Conservation (phyloP, 1,140 invertebrate species). For the Propsilocerus akamusi region DNA sequence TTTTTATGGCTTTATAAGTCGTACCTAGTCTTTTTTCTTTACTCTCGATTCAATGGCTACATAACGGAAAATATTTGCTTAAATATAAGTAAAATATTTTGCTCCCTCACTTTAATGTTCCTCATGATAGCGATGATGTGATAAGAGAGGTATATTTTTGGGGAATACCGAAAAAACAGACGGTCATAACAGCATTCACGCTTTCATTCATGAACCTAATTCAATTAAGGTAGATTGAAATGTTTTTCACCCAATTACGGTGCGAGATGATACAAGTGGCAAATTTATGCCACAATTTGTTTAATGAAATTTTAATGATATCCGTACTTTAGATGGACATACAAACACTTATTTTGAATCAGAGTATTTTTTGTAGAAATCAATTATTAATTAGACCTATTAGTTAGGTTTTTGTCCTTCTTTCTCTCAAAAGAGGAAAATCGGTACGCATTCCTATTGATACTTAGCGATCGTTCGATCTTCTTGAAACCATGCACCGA, state of each 20-base stretch:
- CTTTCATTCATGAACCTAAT: not conserved
- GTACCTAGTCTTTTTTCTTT: not conserved
- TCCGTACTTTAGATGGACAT: too few species aligned
- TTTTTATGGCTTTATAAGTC: constrained; percentile 2
- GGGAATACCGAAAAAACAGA: not conserved
- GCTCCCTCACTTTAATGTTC: too few species aligned
- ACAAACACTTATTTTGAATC: too few species aligned
- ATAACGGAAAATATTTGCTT: not conserved
- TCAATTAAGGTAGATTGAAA: constrained; percentile 4
- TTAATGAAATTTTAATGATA: constrained; percentile 2
- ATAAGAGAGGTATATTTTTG: too few species aligned
- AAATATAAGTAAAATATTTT: not conserved
- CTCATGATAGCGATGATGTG: too few species aligned
- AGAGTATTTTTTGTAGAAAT: too few species aligned
- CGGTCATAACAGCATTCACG: not conserved
- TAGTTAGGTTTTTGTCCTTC: too few species aligned
- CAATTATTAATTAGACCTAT: too few species aligned
- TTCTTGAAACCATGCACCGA: too few species aligned
- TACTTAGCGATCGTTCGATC: too few species aligned
- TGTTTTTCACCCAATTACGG: not conserved
- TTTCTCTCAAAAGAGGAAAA: too few species aligned
- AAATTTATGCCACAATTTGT: not conserved
- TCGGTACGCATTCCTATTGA: too few species aligned
- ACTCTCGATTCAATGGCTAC: not conserved
- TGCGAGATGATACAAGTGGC: not conserved